A percentile compares a stretch with the other conserved stretches of the same genome.
phyloP scores from a whole-genome alignment of 2,113 vertebrate species.

The Mesembrinibis cayennensis region DNA sequence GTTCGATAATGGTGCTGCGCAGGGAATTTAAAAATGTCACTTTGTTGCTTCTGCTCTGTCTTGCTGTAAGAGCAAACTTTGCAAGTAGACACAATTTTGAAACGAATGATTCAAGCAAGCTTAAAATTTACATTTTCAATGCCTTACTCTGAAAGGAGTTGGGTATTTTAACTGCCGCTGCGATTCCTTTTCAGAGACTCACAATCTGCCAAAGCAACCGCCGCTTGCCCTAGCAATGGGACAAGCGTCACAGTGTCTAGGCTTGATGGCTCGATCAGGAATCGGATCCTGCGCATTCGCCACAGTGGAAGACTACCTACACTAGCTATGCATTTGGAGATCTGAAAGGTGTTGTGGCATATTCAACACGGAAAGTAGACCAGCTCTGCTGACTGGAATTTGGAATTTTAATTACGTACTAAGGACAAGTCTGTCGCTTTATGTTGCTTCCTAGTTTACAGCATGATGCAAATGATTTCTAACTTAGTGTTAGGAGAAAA shows the following conservation, averaged over 20 bases:
- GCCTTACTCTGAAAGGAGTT: accelerated
- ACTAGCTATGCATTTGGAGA: constrained; percentile 84
- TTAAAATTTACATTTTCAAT: not conserved
- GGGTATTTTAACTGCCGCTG: not conserved
- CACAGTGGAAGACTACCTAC: constrained; percentile 97
- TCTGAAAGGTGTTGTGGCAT: constrained; percentile 44
- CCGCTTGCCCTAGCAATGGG: constrained; percentile 94
- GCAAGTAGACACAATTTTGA: not conserved
- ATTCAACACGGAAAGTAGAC: constrained; percentile 70
- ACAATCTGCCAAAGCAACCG: constrained; percentile 99
- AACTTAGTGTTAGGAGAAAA: constrained; percentile 83
- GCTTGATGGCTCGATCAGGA: constrained; percentile 96
- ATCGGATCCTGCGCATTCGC: constrained; percentile 96
- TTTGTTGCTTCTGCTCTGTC: not conserved
- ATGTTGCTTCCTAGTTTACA: constrained; percentile 93
- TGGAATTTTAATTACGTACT: constrained; percentile 81
- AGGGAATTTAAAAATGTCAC: not conserved
- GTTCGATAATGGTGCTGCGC: accelerated
- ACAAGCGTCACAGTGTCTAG: constrained; percentile 94
- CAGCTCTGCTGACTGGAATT: constrained; percentile 80
- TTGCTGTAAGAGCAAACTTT: not conserved
- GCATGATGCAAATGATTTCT: constrained; percentile 92
- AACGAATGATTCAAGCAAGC: not conserved
- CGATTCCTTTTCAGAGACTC: constrained; percentile 83
- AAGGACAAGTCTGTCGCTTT: constrained; percentile 87